Evolutionary conservation across 2,797 vertebrate genomes (phyloP).

Genomic region (Eurystomus glaucurus): DNA sequence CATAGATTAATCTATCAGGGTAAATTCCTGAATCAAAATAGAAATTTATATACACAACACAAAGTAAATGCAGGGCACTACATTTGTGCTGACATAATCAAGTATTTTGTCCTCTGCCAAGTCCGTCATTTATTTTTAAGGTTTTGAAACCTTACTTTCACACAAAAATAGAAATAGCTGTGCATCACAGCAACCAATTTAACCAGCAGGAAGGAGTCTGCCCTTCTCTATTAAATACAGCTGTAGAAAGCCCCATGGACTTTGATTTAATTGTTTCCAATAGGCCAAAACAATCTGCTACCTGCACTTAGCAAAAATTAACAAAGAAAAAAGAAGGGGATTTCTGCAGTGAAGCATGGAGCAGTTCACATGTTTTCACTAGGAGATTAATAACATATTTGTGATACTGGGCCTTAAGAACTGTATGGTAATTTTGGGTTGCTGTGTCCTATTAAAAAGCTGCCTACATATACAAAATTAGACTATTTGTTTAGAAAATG

Average conservation of each 20-base stretch:
- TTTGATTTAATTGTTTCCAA: conserved; percentile 39
- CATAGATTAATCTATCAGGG: neutral
- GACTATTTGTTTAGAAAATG: conserved; percentile 50
- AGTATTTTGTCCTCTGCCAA: conserved; percentile 13
- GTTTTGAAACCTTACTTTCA: conserved; percentile 24
- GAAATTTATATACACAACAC: neutral
- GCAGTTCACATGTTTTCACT: conserved; percentile 14
- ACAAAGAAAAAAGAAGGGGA: conserved; percentile 1
- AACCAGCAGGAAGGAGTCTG: neutral
- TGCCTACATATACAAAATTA: conserved; percentile 45
- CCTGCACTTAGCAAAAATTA: conserved; percentile 4
- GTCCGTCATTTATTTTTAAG: conserved; percentile 35
- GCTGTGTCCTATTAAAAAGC: conserved; percentile 45
- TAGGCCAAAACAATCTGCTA: conserved; percentile 33
- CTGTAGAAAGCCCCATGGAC: neutral
- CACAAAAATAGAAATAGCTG: conserved; percentile 12
- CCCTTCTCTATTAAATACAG: conserved; percentile 33
- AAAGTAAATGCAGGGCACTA: neutral
- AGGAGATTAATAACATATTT: conserved; percentile 23
- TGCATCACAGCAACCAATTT: neutral
- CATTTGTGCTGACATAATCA: neutral
- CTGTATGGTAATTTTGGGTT: neutral
- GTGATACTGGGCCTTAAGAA: conserved; percentile 25
- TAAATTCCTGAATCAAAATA: conserved; percentile 27
- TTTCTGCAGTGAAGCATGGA: conserved; percentile 19